Evolutionary conservation across 2,113 vertebrate species (phyloP), one percentile per base, ranked within the genome.

Genomic region (Camelus bactrianus): DNA sequence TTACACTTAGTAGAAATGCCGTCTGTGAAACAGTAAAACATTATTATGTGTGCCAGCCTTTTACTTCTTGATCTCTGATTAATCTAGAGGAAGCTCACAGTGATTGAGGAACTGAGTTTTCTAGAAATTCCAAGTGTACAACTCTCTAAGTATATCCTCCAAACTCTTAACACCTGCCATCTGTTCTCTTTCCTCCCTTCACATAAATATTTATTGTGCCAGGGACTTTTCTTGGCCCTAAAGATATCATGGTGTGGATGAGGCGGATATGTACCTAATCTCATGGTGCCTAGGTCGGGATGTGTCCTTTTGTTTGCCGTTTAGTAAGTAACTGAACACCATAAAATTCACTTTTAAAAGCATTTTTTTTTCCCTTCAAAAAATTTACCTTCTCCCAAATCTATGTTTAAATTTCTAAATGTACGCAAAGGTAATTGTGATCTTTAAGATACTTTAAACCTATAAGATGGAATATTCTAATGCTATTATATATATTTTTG

Each of bases 1-100:
- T 98, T 98, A 93, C 82, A 90, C 85, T 95, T 97, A 94, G 95
- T 97, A 91, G 89, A 97, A 80, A 91, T 95, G 79, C 84, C 92
- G 83, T 91, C 94, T 76, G 76, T 81, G 82, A 87, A 89, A 86
- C 60, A 96, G 62, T 96, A 77, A 97, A 95, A 91, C 70, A 79
- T 89, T 96, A 17, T 87, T 89, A 82, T 60, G 86, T 94, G 65
- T 95, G 79, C 24, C 48, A 48, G 19, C 65, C 69, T 70, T 91
- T 88, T 81, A 42, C 64, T 93, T 93, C 75, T 76, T 93, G 42
- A 77, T 83, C 56, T 83, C 54, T 5, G 67, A 75, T 92, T 92
- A 70, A 82, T 93, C 52, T 75, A 84, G 62, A 3, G 8, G 64
- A 69, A 72, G 20, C 56, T 94, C 56, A 54, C 26, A 64, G 60